A percentile compares a stretch with the other conserved stretches of the same genome.
Evolutionary conservation across 2,888 invertebrate genomes (phyloP).

Genomic region (Lordiphosa fenestrarum): DNA sequence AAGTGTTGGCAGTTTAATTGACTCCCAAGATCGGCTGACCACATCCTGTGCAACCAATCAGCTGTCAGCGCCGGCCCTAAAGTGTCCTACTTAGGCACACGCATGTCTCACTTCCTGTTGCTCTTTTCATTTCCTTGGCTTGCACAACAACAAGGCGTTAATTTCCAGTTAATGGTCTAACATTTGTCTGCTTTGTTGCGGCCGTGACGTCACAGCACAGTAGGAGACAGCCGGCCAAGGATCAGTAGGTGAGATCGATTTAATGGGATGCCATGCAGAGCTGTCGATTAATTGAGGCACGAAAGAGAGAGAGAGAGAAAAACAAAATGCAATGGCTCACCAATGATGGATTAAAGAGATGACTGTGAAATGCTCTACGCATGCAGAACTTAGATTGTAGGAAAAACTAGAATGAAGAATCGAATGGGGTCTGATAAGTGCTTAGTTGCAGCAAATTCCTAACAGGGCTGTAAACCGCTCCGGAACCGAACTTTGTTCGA

Average conservation of each 20-base stretch:
- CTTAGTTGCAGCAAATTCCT: no score
- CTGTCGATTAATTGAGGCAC: conserved; percentile 72
- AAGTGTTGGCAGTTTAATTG: conserved; percentile 79
- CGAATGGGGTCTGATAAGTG: no score
- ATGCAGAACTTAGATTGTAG: no score
- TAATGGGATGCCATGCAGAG: conserved; percentile 36
- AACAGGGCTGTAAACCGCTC: no score
- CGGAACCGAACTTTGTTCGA: no score
- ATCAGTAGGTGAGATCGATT: conserved; percentile 11
- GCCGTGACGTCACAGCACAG: conserved; percentile 46
- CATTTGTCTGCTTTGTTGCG: conserved; percentile 9
- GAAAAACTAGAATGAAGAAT: no score
- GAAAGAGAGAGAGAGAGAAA: no score
- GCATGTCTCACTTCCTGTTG: conserved; percentile 49
- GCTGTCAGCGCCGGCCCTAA: conserved; percentile 51
- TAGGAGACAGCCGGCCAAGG: conserved; percentile 5
- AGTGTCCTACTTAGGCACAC: conserved; percentile 60
- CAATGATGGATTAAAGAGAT: no score
- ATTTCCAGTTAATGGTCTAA: conserved; percentile 25
- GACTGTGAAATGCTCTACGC: no score
- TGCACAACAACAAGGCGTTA: conserved; percentile 24
- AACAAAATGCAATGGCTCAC: no score
- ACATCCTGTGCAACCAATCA: conserved; percentile 61
- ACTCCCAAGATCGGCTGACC: conserved; percentile 36
- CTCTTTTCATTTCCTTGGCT: background rate